These are phyloP conservation scores for Drosophila affinis DNA, from an alignment of 2,888 invertebrate genomes.

Conservation along the genomic window DNA sequence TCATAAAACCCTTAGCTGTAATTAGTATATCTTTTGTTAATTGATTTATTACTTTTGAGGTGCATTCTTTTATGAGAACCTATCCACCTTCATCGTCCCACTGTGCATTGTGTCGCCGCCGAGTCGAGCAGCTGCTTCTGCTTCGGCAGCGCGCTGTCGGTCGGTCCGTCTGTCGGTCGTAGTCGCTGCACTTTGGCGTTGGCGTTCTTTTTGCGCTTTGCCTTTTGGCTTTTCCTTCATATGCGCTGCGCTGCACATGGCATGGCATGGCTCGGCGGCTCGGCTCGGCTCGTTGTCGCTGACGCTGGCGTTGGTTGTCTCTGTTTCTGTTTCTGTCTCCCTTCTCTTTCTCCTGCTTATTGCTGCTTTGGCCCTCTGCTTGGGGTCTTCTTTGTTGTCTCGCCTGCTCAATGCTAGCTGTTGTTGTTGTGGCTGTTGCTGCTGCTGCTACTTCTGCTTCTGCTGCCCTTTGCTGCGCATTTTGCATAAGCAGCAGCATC, in stretches of 20 bases:
- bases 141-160: conserved; percentile 26
- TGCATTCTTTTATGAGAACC: not conserved
- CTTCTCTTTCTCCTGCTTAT: conserved; percentile 3
- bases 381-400: conserved; percentile 71
- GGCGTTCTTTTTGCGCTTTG: conserved; percentile 74
- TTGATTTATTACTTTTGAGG: not conserved
- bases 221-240: conserved; percentile 63
- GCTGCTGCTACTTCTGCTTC: conserved; percentile 18
- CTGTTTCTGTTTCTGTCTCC: not conserved
- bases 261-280: too few relatives aligned
- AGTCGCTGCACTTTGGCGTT: conserved; percentile 73
- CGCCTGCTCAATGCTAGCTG: conserved; percentile 42
- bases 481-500: conserved; percentile 64
- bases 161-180: conserved; percentile 23
- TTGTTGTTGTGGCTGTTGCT: conserved; percentile 18
- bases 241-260: conserved; percentile 31
- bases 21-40: not conserved
- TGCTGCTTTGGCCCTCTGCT: not conserved
- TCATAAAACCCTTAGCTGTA: not conserved
- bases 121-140: conserved; percentile 42
- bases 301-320: not conserved
- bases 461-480: conserved; percentile 49
- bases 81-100: conserved; percentile 5
- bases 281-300: conserved; percentile 16
- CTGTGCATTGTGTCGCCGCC: conserved; percentile 26